A percentile compares a stretch with the other conserved stretches of the same genome.
These are phyloP conservation scores for Anguilla obscura DNA, from an alignment of 2,797 vertebrate genomes.

Conservation along the genomic window DNA sequence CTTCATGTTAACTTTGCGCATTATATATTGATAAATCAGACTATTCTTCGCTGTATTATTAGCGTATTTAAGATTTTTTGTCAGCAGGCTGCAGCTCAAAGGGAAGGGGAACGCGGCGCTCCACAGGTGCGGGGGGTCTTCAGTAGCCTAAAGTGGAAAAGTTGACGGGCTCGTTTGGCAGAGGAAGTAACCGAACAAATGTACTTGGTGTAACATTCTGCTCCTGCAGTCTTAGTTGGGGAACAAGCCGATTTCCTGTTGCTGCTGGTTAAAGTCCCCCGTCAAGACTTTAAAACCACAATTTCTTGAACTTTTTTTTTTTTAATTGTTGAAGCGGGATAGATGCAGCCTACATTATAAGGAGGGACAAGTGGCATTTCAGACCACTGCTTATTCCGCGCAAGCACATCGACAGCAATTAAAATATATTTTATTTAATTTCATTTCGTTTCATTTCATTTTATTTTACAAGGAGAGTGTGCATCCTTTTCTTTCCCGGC, in stretches of 20 bases:
- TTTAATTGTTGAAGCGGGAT: slow-evolving; percentile 54
- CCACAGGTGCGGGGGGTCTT: slow-evolving; percentile 51
- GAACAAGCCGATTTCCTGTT: slow-evolving; percentile 66
- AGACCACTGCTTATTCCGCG: neutral
- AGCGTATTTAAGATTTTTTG: neutral
- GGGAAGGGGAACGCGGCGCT: neutral
- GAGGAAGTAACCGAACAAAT: slow-evolving; percentile 59
- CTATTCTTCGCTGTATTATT: neutral
- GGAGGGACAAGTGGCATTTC: neutral
- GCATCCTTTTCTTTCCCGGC: slow-evolving; percentile 53
- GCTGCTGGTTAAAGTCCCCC: slow-evolving; percentile 63
- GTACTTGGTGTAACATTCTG: slow-evolving; percentile 42
- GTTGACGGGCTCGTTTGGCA: slow-evolving; percentile 57
- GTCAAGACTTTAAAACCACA: slow-evolving; percentile 55
- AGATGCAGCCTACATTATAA: neutral
- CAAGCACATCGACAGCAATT: neutral
- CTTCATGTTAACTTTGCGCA: slow-evolving; percentile 59
- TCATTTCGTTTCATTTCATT: slow-evolving; percentile 44
- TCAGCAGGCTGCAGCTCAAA: neutral
- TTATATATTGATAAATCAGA: neutral
- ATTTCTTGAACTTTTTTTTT: slow-evolving; percentile 50
- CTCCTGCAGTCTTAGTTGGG: slow-evolving; percentile 66
- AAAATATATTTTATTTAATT: neutral
- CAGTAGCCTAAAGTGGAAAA: slow-evolving; percentile 56
- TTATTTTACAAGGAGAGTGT: slow-evolving; percentile 57